Conservation (phyloP, 2,113 vertebrate genomes). For the Psettodes erumei region DNA sequence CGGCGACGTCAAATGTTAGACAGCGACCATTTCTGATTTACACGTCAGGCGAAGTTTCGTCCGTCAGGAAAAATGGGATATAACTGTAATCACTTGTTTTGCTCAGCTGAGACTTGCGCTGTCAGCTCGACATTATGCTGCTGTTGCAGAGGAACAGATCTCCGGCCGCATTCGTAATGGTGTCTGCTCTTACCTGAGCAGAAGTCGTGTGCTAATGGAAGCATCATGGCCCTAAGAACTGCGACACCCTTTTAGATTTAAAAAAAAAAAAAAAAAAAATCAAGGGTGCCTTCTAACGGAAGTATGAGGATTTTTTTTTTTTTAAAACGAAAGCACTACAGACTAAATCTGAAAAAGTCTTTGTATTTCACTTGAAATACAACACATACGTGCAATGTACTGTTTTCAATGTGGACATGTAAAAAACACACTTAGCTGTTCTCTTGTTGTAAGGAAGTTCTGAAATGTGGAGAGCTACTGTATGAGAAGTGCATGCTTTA, state of each 20-base stretch:
- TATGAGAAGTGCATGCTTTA: constrained; percentile 44
- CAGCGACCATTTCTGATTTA: background rate
- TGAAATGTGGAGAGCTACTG: constrained; percentile 58
- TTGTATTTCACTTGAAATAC: constrained; percentile 30
- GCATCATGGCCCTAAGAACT: background rate
- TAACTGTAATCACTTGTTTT: constrained; percentile 22
- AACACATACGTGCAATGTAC: constrained; percentile 35
- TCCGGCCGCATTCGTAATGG: background rate
- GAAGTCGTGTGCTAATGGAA: background rate
- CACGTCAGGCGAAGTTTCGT: constrained; percentile 10
- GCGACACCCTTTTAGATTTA: constrained; percentile 7
- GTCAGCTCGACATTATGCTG: constrained; percentile 17
- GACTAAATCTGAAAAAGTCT: constrained; percentile 7
- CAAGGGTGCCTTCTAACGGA: background rate
- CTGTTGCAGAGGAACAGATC: constrained; percentile 7
- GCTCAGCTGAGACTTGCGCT: constrained; percentile 4
- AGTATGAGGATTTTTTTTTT: background rate
- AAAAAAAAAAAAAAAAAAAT: background rate
- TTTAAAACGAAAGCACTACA: background rate
- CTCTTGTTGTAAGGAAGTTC: constrained; percentile 19
- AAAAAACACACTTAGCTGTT: constrained; percentile 13
- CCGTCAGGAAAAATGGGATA: constrained; percentile 16
- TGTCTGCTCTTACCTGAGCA: background rate
- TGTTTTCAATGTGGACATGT: constrained; percentile 30
- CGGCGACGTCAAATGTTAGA: background rate